Evolutionary conservation across 2,797 vertebrate genomes (phyloP), one percentile per base, ranked within the genome.

Genomic region (Lagothrix lagotricha): DNA sequence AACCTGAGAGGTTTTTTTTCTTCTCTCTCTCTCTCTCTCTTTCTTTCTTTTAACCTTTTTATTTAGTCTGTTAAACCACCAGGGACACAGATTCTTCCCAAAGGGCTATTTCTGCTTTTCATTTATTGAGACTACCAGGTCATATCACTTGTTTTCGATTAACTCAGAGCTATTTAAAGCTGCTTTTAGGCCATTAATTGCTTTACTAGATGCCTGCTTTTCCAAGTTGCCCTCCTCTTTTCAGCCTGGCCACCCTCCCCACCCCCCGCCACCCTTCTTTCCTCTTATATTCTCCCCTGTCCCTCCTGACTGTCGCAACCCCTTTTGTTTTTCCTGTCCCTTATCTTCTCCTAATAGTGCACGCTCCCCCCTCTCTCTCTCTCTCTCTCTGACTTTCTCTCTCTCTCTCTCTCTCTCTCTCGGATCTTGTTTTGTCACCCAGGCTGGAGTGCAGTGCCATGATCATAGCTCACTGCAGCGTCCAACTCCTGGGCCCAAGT

Each of bases 121-220:
- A 46, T 90, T 97, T 97, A 95, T 50, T 95, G 85, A 97, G 93
- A 91, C 64, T 96, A 97, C 83, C 88, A 88, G 92, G 86, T 97
- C 96, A 92, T 22, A 88, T 86, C 95, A 92, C 93, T 94, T 98
- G 93, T 91, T 97, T 96, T 97, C 91, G 3, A 90, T 81, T 96
- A 94, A 88, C 79, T 96, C 94, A 80, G 87, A 94, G 96, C 48
- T 97, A 83, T 98, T 98, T 97, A 96, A 98, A 98, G 75, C 72
- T 97, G 95, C 95, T 80, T 4, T 96, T 97, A 97, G 95, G 73
- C 88, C 90, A 67, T 93, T 96, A 76, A 5, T 58, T 57, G 81
- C 88, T 95, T 73, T 72, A 57, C 20, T 89, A 70, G 77, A 20
- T 11, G 33, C 46, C 85, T 79, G 36, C 70, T 72, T 44, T 94